Evolutionary conservation across 1,140 invertebrate genomes (phyloP), one percentile per base, ranked within the genome.

Genomic region (Thaumatotibia leucotreta): DNA sequence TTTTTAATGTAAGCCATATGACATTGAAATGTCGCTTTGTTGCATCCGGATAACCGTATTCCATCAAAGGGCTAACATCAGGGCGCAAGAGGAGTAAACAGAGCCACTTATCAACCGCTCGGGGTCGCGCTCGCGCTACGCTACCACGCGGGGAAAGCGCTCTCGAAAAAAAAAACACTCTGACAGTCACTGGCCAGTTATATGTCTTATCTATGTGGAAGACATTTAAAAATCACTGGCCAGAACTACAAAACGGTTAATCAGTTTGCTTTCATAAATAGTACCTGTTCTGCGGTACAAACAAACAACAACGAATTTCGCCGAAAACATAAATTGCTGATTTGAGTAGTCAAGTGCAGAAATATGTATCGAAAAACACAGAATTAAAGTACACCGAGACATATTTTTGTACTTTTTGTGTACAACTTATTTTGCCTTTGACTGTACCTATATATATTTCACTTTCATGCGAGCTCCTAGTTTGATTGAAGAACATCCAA

Each of bases 21-120:
- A n/a, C n/a, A n/a, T n/a, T n/a, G n/a, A n/a, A n/a, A n/a, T n/a
- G n/a, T n/a, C n/a, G n/a, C n/a, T n/a, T n/a, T n/a, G n/a, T n/a
- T n/a, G n/a, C n/a, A n/a, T n/a, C n/a, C n/a, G n/a, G n/a, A n/a
- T n/a, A n/a, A n/a, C n/a, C 6, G 6, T 9, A 20, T 45, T 45
- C 20, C 9, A 45, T 29, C 52, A 5, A 58, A 58, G 52, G 52
- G 52, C n/a, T 27, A 27, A 58, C 23, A 29, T 11, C 52, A 8
- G 24, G 52, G 9, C n/a, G 23, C 52, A 58, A 58, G 52, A 58
- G 23, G 52, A 58, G n/a, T 3, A 58, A 58, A 58, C 24, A 14
- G n/a, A n/a, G 23, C 52, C 80, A 88, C 85, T 90, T 88, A 88
- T 88, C 86, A 88, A 86, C 70, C 81, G 79, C 79, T 80, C 75